Evolutionary conservation across 2,113 vertebrate genomes (phyloP).

Genomic region (Notarius quadriscutis): DNA sequence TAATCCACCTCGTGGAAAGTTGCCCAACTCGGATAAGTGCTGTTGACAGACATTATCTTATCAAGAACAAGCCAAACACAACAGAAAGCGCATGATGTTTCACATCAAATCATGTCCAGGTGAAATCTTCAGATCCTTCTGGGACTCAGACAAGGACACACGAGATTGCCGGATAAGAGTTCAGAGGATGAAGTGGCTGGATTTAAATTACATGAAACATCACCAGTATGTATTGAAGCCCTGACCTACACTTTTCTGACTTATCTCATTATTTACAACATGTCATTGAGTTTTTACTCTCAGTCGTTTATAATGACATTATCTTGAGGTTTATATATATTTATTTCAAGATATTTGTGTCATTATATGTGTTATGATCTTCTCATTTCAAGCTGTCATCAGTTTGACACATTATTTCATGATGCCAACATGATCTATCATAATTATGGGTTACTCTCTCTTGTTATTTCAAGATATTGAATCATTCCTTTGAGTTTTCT

Average conservation of each 20-base stretch:
- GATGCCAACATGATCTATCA: not conserved
- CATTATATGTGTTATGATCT: not conserved
- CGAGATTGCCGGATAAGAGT: not conserved
- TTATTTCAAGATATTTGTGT: not conserved
- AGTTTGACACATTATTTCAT: not conserved
- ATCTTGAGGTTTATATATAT: no score
- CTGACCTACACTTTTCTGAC: not conserved
- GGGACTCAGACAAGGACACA: not conserved
- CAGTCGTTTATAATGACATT: no score
- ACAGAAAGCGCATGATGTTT: not conserved
- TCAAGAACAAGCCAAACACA: slow-evolving; percentile 18
- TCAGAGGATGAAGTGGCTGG: not conserved
- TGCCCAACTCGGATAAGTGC: not conserved
- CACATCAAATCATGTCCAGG: not conserved
- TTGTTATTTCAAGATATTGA: not conserved
- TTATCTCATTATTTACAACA: not conserved
- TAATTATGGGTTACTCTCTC: not conserved
- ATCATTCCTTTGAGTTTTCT: not conserved
- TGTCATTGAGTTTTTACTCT: no score
- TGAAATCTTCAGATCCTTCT: not conserved
- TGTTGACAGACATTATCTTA: slow-evolving; percentile 19
- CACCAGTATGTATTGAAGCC: not conserved
- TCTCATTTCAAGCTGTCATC: not conserved
- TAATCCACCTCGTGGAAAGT: slow-evolving; percentile 20
- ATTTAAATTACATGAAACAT: not conserved